phyloP scores from a whole-genome alignment of 2,113 vertebrate genomes.

The Oriolus oriolus region DNA sequence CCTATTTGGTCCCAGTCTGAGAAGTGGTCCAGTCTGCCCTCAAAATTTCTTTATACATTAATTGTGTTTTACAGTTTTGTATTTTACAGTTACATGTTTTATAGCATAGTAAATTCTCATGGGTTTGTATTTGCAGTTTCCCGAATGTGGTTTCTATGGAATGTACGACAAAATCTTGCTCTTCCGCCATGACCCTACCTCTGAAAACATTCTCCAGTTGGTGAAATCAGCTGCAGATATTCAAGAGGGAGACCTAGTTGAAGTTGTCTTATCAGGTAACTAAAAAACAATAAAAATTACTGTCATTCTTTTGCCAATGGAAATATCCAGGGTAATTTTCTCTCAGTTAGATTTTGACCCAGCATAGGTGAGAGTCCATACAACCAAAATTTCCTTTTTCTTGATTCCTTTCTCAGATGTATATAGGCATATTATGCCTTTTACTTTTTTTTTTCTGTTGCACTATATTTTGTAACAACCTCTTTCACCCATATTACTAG shows the following conservation, averaged over 20 bases:
- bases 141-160: conserved; percentile 89
- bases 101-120: background rate
- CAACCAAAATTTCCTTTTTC: background rate
- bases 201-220: conserved; percentile 88
- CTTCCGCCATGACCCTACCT: conserved; percentile 85
- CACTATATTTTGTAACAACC: background rate
- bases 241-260: conserved; percentile 86
- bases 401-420: background rate
- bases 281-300: background rate
- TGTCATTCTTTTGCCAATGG: background rate
- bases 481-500: background rate
- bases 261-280: conserved; percentile 89
- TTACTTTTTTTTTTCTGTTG: background rate
- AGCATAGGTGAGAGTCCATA: background rate
- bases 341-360: background rate
- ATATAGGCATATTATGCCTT: background rate
- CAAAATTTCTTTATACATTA: background rate
- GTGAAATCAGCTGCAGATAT: conserved; percentile 85
- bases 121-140: conserved; percentile 79
- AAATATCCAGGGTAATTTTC: background rate
- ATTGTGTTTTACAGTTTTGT: background rate
- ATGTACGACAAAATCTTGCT: conserved; percentile 91
- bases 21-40: background rate
- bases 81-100: background rate
- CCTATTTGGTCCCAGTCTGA: background rate